Evolutionary conservation across 2,797 vertebrate species (phyloP).

Genomic region (Silurus lanzhouensis): DNA sequence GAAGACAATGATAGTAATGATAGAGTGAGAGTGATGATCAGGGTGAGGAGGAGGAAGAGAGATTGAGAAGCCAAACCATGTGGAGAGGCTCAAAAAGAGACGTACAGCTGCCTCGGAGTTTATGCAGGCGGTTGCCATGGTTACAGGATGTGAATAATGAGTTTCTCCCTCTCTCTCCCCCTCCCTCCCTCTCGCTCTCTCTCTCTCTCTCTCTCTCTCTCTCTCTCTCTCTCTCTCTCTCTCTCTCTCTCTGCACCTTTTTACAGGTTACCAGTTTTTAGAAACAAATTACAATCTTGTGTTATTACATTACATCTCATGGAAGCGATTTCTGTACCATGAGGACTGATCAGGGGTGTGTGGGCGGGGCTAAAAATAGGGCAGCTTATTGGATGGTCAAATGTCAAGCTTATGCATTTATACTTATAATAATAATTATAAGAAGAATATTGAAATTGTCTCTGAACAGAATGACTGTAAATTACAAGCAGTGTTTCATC

Average conservation of each 20-base stretch:
- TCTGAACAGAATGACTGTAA: neutral
- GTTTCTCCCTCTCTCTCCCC: slow-evolving; percentile 55
- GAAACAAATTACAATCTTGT: neutral
- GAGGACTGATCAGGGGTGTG: neutral
- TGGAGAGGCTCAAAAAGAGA: slow-evolving; percentile 58
- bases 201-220: slow-evolving; percentile 51
- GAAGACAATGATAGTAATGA: neutral
- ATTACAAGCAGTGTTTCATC: too few relatives aligned
- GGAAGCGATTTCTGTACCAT: neutral
- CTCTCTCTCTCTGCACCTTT: slow-evolving; percentile 29
- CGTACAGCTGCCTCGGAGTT: slow-evolving; percentile 58
- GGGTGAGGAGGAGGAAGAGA: slow-evolving; percentile 23
- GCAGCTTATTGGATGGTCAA: neutral
- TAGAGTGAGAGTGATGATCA: slow-evolving; percentile 40
- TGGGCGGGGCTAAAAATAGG: neutral
- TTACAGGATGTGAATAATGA: slow-evolving; percentile 49
- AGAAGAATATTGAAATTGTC: neutral
- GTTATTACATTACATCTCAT: neutral
- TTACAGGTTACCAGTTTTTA: slow-evolving; percentile 5
- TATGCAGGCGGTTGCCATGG: slow-evolving; percentile 54
- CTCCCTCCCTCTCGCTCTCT: slow-evolving; percentile 61
- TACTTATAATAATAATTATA: neutral
- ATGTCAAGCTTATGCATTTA: neutral
- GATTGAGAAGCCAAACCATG: slow-evolving; percentile 45
- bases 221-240: slow-evolving; percentile 57